Evolutionary conservation across 2,113 vertebrate species (phyloP).

Genomic region (Rousettus leschenaultii): DNA sequence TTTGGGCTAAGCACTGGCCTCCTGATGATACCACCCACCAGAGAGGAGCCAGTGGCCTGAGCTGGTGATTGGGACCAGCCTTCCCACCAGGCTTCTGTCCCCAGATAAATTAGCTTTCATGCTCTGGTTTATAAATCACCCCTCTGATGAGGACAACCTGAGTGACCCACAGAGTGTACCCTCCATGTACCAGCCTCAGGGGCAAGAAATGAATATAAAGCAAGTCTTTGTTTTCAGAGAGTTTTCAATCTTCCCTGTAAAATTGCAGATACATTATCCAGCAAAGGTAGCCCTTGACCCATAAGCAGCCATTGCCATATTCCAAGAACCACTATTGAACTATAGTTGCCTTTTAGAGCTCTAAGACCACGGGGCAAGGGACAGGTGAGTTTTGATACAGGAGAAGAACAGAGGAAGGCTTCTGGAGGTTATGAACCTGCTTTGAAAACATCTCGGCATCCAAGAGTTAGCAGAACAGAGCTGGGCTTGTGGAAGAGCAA

Average conservation of each 20-base stretch:
- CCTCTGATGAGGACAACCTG: background rate
- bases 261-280: background rate
- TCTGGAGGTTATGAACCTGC: background rate
- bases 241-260: background rate
- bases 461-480: background rate
- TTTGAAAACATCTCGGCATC: background rate
- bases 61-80: background rate
- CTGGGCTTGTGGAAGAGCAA: background rate
- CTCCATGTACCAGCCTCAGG: accelerated
- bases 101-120: background rate
- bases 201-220: background rate
- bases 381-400: background rate
- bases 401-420: background rate
- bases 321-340: background rate
- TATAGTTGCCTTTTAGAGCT: background rate
- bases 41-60: background rate
- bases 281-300: background rate
- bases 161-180: background rate
- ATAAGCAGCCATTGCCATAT: background rate
- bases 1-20: background rate
- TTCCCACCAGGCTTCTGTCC: background rate
- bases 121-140: background rate
- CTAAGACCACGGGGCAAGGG: background rate
- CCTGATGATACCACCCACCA: background rate
- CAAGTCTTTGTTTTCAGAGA: background rate